Percentiles rank a stretch among this genome's conserved stretches.
These are phyloP conservation scores for Tetrapedia diversipes DNA, from an alignment of 2,888 invertebrate species.

Conservation along the genomic window DNA sequence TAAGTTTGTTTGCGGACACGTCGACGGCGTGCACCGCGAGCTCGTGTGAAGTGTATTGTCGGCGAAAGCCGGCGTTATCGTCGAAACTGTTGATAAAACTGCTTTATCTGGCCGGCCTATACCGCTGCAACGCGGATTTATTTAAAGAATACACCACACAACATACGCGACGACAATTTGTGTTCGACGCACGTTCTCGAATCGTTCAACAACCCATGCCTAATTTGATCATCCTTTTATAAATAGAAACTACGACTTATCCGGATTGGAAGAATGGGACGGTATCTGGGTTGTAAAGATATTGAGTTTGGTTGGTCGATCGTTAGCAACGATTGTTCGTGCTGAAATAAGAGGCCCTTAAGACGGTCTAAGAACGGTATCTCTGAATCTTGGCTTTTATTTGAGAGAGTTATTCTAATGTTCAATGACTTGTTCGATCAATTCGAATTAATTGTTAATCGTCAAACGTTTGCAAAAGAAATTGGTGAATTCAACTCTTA, in stretches of 20 bases:
- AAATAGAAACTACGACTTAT: background rate
- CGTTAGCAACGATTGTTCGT: no score
- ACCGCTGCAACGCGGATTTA: conserved; percentile 31
- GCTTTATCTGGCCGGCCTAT: conserved; percentile 20
- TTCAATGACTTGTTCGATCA: no score
- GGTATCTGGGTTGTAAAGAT: no score
- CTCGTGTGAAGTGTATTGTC: conserved; percentile 14
- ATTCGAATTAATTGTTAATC: no score
- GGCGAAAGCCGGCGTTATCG: conserved; percentile 41
- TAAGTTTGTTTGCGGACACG: conserved; percentile 55
- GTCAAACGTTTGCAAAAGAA: no score
- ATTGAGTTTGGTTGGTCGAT: no score
- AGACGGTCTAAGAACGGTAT: no score
- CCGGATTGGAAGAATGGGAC: no score
- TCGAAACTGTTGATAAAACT: conserved; percentile 53
- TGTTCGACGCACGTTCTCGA: background rate
- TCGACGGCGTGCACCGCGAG: conserved; percentile 15
- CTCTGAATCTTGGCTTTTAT: no score
- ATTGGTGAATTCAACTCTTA: no score
- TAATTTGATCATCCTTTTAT: conserved; percentile 11
- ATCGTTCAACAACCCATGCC: conserved; percentile 4
- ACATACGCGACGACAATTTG: background rate
- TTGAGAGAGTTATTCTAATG: no score
- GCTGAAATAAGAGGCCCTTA: no score
- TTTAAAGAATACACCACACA: conserved; percentile 31